These are phyloP conservation scores for Tachystola acroxantha DNA, from an alignment of 2,888 invertebrate species.

Conservation along the genomic window DNA sequence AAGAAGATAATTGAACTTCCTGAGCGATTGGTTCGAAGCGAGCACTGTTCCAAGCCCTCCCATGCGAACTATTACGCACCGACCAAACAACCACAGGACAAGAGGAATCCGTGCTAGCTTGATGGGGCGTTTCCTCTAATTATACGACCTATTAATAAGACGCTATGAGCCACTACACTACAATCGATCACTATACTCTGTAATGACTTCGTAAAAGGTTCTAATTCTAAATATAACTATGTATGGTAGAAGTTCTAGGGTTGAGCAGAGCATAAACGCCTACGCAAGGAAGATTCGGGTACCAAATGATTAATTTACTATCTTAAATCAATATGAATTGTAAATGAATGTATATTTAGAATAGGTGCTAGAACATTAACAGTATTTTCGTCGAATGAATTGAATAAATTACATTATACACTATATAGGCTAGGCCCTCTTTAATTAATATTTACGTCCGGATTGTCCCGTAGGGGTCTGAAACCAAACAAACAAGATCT, in stretches of 20 bases:
- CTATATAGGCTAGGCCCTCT: too few relatives aligned
- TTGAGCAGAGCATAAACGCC: background rate
- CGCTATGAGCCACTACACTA: slow-evolving; percentile 36
- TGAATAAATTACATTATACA: too few relatives aligned
- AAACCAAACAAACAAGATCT: too few relatives aligned
- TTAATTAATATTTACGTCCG: too few relatives aligned
- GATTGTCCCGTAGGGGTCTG: too few relatives aligned
- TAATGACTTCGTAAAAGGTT: slow-evolving; percentile 42
- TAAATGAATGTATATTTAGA: background rate
- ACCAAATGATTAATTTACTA: slow-evolving; percentile 1
- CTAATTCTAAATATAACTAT: slow-evolving; percentile 28
- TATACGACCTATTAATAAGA: slow-evolving; percentile 73
- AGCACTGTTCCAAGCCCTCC: slow-evolving; percentile 53
- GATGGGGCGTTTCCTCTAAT: slow-evolving; percentile 75
- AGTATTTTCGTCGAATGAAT: too few relatives aligned
- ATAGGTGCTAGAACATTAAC: background rate
- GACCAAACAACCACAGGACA: slow-evolving; percentile 22
- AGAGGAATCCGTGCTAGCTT: slow-evolving; percentile 46
- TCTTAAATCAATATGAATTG: slow-evolving; percentile 12
- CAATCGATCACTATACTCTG: slow-evolving; percentile 53
- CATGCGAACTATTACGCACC: too few relatives aligned
- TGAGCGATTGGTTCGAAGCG: slow-evolving; percentile 52
- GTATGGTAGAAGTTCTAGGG: slow-evolving; percentile 22
- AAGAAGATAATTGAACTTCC: slow-evolving; percentile 77
- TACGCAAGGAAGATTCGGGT: slow-evolving; percentile 1